Percentiles rank a stretch among this genome's conserved stretches.
phyloP scores from a whole-genome alignment of 1,140 invertebrate species.

The Centruroides vittatus region DNA sequence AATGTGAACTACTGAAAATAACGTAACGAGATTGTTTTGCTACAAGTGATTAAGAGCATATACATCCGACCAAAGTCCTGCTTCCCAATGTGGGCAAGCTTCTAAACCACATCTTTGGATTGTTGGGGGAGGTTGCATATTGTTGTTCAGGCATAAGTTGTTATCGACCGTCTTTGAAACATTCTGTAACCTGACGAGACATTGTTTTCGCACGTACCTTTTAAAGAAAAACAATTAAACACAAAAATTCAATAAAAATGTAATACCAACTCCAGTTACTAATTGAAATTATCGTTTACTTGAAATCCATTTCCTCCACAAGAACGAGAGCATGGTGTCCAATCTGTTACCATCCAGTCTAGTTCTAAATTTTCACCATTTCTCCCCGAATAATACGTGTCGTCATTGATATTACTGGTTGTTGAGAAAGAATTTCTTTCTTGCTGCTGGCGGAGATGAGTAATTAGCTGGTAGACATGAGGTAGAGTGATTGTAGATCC shows the following conservation, averaged over 20 bases:
- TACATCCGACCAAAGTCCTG: slow-evolving; percentile 46
- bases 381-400: slow-evolving; percentile 30
- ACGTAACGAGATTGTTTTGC: background rate
- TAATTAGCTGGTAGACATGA: background rate
- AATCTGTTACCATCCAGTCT: slow-evolving; percentile 63
- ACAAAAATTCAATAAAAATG: too few species aligned
- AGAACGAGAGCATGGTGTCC: slow-evolving; percentile 70
- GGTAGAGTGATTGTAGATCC: background rate
- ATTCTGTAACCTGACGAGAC: slow-evolving; percentile 44
- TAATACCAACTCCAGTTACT: background rate
- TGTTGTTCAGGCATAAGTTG: slow-evolving; percentile 51
- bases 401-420: slow-evolving; percentile 17
- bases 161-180: slow-evolving; percentile 42
- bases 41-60: background rate
- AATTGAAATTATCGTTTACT: background rate
- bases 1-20: background rate
- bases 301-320: slow-evolving; percentile 41
- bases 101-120: slow-evolving; percentile 49
- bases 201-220: slow-evolving; percentile 51
- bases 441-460: background rate
- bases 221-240: background rate
- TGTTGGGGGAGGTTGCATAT: slow-evolving; percentile 43
- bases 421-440: background rate
- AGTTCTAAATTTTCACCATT: slow-evolving; percentile 39
- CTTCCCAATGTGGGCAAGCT: slow-evolving; percentile 54